Conservation (phyloP, 1,140 invertebrate species). For the Grapholita molesta region DNA sequence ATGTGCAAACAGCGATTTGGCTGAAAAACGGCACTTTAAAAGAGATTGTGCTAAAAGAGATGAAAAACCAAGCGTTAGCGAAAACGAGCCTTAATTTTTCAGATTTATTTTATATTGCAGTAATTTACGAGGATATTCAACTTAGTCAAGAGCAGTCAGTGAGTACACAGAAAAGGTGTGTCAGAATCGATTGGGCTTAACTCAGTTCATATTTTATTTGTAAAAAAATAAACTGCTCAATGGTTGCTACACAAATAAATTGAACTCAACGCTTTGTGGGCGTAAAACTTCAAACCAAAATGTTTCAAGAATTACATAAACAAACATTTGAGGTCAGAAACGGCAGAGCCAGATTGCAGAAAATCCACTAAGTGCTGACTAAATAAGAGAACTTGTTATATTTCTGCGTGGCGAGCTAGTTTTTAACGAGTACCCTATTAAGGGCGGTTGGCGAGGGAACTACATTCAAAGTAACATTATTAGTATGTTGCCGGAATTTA, state of each 20-base stretch:
- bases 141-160: not conserved
- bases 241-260: too few species aligned
- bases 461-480: not conserved
- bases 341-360: not conserved
- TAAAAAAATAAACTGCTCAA: too few species aligned
- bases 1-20: not conserved
- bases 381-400: not conserved
- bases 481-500: not conserved
- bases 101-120: not conserved
- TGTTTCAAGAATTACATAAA: not conserved
- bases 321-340: not conserved
- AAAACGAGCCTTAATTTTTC: not conserved
- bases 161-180: not conserved
- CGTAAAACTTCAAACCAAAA: too few species aligned
- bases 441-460: not conserved
- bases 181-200: not conserved
- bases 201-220: too few species aligned
- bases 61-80: not conserved
- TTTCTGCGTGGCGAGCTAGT: conserved; percentile 1
- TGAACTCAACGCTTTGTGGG: too few species aligned
- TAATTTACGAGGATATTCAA: not conserved
- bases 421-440: conserved; percentile 10
- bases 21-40: not conserved
- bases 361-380: not conserved
- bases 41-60: not conserved